phyloP scores from a whole-genome alignment of 2,888 invertebrate genomes.

The Nezara viridula region DNA sequence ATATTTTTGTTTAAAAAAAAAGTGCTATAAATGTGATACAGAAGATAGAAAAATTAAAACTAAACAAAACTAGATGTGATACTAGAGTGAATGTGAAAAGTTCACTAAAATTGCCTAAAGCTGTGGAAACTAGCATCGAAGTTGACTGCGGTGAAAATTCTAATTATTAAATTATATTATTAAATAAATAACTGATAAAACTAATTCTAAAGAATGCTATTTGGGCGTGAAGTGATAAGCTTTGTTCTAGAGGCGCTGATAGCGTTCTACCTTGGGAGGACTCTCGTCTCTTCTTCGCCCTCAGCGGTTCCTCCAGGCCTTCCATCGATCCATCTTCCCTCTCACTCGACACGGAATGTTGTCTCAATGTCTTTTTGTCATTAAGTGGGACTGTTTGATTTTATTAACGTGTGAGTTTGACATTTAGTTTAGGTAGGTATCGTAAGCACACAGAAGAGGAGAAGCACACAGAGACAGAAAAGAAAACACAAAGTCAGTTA shows the following conservation, averaged over 20 bases:
- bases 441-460: constrained; percentile 57
- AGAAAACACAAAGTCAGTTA: constrained; percentile 59
- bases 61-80: constrained; percentile 34
- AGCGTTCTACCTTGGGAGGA: constrained; percentile 67
- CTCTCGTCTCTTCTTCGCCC: constrained; percentile 75
- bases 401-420: constrained; percentile 9
- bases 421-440: constrained; percentile 36
- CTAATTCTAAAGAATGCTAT: constrained; percentile 38
- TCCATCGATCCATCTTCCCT: constrained; percentile 75
- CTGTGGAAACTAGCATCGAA: constrained; percentile 45
- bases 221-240: constrained; percentile 29
- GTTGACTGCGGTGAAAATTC: not conserved
- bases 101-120: constrained; percentile 38
- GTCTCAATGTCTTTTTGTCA: constrained; percentile 76
- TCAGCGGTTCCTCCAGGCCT: constrained; percentile 78
- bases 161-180: not conserved
- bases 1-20: not conserved
- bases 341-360: constrained; percentile 76
- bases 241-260: constrained; percentile 28
- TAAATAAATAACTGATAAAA: constrained; percentile 15
- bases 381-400: constrained; percentile 71
- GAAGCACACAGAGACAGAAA: constrained; percentile 61
- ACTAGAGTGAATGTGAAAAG: constrained; percentile 24
- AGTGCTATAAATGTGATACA: constrained; percentile 38
- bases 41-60: not conserved